These are phyloP conservation scores for Cynaeus angustus DNA, from an alignment of 2,888 invertebrate genomes.

Conservation along the genomic window DNA sequence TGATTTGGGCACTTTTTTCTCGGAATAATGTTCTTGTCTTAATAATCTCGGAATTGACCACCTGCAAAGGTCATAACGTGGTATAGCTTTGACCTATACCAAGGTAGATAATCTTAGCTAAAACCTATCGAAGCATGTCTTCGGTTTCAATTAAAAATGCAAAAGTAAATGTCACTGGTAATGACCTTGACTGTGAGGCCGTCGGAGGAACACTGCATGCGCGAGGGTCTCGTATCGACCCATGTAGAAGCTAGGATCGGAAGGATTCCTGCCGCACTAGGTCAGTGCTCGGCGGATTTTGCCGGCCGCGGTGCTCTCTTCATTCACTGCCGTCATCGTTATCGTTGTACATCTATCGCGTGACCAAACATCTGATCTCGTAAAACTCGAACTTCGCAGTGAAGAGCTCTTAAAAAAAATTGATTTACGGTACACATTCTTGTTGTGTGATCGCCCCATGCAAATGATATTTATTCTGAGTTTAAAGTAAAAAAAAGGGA, in stretches of 20 bases:
- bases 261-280: conserved; percentile 55
- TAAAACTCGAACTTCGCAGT: conserved; percentile 8
- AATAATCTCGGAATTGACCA: background rate
- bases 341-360: conserved; percentile 36
- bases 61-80: conserved; percentile 7
- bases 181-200: conserved; percentile 56
- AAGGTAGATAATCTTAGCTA: background rate
- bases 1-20: no score
- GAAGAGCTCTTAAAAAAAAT: background rate
- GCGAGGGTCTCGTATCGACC: conserved; percentile 56
- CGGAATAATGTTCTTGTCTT: no score
- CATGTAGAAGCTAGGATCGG: conserved; percentile 52
- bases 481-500: background rate
- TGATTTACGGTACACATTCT: background rate
- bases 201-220: conserved; percentile 50
- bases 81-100: conserved; percentile 10
- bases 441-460: background rate
- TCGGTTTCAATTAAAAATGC: conserved; percentile 41
- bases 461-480: conserved; percentile 15
- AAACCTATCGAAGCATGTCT: conserved; percentile 7
- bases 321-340: conserved; percentile 47
- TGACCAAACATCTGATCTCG: conserved; percentile 41
- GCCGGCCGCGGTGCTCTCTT: conserved; percentile 52
- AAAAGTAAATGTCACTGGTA: conserved; percentile 49
- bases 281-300: conserved; percentile 61